A percentile compares a stretch with the other conserved stretches of the same genome.
phyloP scores from a whole-genome alignment of 2,888 invertebrate species.

The Hermodice carunculata region DNA sequence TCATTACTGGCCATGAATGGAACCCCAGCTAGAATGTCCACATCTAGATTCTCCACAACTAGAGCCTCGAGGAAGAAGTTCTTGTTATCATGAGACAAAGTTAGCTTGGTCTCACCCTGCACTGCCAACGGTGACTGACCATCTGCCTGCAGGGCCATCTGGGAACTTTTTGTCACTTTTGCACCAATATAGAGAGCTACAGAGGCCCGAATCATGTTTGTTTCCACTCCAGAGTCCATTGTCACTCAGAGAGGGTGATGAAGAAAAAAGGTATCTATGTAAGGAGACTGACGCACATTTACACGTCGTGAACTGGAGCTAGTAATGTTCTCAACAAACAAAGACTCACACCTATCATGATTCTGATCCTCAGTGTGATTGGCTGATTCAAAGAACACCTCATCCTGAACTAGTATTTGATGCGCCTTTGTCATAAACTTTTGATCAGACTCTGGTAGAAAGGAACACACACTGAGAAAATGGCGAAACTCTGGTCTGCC shows the following conservation, averaged over 20 bases:
- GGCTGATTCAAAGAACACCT: too few relatives aligned
- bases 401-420: too few relatives aligned
- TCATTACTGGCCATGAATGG: constrained; percentile 44
- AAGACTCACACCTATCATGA: too few relatives aligned
- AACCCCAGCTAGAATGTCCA: constrained; percentile 37
- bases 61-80: constrained; percentile 22
- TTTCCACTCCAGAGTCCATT: constrained; percentile 12
- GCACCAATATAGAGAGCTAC: not conserved
- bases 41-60: constrained; percentile 39
- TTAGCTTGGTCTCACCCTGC: constrained; percentile 25
- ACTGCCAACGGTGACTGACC: constrained; percentile 28
- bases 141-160: constrained; percentile 3
- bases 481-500: constrained; percentile 21
- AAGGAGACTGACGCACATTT: not conserved
- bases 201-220: not conserved
- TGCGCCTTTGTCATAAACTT: constrained; percentile 29
- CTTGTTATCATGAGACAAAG: not conserved
- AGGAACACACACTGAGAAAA: constrained; percentile 37
- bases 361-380: too few relatives aligned
- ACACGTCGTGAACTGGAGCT: too few relatives aligned
- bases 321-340: too few relatives aligned
- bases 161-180: constrained; percentile 1
- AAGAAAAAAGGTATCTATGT: not conserved
- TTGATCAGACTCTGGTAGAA: constrained; percentile 34
- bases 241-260: not conserved